Conservation (phyloP, 2,888 invertebrate species). For the Heteromurus nitidus region DNA sequence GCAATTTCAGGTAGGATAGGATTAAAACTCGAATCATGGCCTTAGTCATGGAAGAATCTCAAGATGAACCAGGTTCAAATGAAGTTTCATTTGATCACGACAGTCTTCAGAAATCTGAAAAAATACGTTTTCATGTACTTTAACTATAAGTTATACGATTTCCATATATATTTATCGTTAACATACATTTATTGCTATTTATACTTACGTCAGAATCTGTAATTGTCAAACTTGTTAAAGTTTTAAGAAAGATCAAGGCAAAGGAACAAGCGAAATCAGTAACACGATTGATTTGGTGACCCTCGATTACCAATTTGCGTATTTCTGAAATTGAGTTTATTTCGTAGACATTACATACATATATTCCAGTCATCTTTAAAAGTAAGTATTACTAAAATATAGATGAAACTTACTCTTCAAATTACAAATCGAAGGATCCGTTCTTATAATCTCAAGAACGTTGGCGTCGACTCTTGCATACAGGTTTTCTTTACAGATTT, state of each 20-base stretch:
- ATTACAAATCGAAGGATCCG: constrained; percentile 59
- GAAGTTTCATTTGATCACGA: constrained; percentile 55
- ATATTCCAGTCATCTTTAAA: not conserved
- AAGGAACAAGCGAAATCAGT: constrained; percentile 59
- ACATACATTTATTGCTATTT: too few species aligned
- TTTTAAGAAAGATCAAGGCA: constrained; percentile 56
- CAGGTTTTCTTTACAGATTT: constrained; percentile 60
- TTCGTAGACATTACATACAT: not conserved
- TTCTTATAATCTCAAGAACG: constrained; percentile 55
- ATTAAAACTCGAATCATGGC: too few species aligned
- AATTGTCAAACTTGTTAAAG: constrained; percentile 57
- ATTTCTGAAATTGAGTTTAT: constrained; percentile 16
- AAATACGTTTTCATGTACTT: too few species aligned
- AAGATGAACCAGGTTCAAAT: constrained; percentile 55
- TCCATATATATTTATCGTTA: too few species aligned
- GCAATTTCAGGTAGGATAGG: too few species aligned
- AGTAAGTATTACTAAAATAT: not conserved
- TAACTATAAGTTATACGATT: too few species aligned
- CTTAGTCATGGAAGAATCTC: constrained; percentile 52
- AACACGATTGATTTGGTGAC: constrained; percentile 58
- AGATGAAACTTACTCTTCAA: constrained; percentile 37
- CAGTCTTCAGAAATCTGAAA: constrained; percentile 59
- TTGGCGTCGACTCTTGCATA: constrained; percentile 56
- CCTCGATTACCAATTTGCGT: constrained; percentile 55
- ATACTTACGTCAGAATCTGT: constrained; percentile 57